Evolutionary conservation across 2,797 vertebrate species (phyloP), one percentile per base, ranked within the genome.

Genomic region (Gouania willdenowi): DNA sequence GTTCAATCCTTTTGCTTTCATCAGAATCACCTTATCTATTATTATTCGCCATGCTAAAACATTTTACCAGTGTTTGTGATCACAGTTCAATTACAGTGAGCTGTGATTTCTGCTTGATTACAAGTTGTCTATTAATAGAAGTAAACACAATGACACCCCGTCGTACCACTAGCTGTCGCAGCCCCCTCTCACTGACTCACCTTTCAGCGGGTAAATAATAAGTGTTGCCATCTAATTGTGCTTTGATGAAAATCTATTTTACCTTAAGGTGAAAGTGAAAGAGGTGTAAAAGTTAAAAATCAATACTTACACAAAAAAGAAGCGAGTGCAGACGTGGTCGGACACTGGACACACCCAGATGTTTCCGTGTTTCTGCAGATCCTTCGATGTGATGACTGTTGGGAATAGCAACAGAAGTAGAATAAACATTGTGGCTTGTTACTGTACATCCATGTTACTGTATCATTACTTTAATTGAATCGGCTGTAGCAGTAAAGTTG

Each of bases 261-360:
- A 21, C 24, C 40, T 5, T 2, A 29, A 8, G 5, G 4, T n/a
- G n/a, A 22, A 25, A 15, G 32, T 2, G 12, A 28, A 0, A 3
- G 31, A 16, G 17, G 5, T 4, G 16, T 19, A 3, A 23, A 42
- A 32, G n/a, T 9, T 8, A 7, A 12, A 1, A 12, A 1, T 1
- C 5, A 25, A 53, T 53, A 95, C 96, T 98, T 71, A 99, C 96
- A 99, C 95, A 74, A 98, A 99, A 88, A 99, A 99, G 90, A 98
- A 99, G 71, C 95, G 92, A 19, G 96, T 99, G 85, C 96, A 99
- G 81, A 99, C 96, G 1, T 99, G 96, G 75, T 99, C 96, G 0
- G 96, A 99, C 39, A 99, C 93, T 0, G 97, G 97, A 87, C 97
- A 99, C 67, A 99, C 97, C 97, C 97, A 99, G 82, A 99, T 99